Conservation (phyloP, 2,113 vertebrate genomes). For the Lagenorhynchus albirostris region DNA sequence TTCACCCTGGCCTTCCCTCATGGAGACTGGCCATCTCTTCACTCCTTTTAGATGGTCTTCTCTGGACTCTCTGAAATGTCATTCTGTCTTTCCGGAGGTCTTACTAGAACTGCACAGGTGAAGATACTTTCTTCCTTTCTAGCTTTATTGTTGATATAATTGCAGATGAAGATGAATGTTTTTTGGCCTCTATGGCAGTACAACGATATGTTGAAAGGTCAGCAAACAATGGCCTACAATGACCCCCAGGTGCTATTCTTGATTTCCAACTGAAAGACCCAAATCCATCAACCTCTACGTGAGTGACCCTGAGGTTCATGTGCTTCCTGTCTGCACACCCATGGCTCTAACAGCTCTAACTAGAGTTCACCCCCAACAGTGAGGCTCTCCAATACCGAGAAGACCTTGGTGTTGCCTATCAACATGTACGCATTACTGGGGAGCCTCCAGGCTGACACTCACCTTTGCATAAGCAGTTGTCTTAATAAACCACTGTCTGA, state of each 20-base stretch:
- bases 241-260: not conserved
- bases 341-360: not conserved
- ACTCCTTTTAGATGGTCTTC: not conserved
- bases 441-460: conserved; percentile 3
- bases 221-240: not conserved
- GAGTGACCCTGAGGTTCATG: not conserved
- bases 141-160: not conserved
- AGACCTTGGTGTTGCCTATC: not conserved
- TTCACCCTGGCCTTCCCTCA: not conserved
- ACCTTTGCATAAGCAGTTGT: conserved; percentile 95
- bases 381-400: too few species aligned
- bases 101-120: not conserved
- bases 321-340: not conserved
- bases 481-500: conserved; percentile 98
- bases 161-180: not conserved
- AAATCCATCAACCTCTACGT: not conserved
- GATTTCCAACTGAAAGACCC: not conserved
- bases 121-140: not conserved
- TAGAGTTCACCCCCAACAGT: not conserved
- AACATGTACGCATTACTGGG: accelerated
- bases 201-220: not conserved
- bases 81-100: not conserved
- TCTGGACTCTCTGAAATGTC: not conserved
- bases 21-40: accelerated
- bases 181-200: not conserved